Base-by-base conservation (phyloP, 2,888 invertebrate species). In the Parelbella ahira region DNA sequence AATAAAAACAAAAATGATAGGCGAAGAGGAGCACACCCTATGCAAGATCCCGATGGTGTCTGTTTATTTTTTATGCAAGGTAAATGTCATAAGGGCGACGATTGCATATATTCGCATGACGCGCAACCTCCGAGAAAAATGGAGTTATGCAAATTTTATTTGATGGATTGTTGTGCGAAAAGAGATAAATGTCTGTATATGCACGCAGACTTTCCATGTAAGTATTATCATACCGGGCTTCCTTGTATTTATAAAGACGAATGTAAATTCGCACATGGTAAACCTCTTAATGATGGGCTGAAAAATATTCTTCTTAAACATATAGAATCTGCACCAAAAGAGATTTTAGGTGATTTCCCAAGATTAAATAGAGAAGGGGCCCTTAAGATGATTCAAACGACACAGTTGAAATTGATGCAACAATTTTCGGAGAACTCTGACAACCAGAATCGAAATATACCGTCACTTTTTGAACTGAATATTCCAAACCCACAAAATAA, bases 161-260 rank as follows among this genome's bases (percentile, higher is more conserved):
- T 98, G 46, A 95, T 95, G 93, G 97, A 97, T 55, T 96, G 96
- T 74, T 98, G 98, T 86, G 94, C 95, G 37, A 98, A 98, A 84
- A 93, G 96, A 61, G 97, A 97, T 58, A 95, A 96, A 79, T 99
- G 98, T 86, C 90, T 96, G 9, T 99, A 97, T 70, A 95, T 98
- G 95, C 98, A 98, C 84, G 92, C 94, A 61, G 97, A 98, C 75
- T 98, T 97, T 76, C 98, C 98, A 8, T 98, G 98, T 86, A 98
- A 98, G 89, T 98, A 94, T 86, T 97, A 93, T 80, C 98, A 99
- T 72, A 95, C 97, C 37, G 97, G 97, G 50, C 90, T 95, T 75
- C 93, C 93, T 39, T 98, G 98, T 76, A 90, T 91, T 51, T 90
- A 90, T 33, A 91, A 91, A 64, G 93, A 93, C n/a, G 92, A 93